These are phyloP conservation scores for Myotis yumanensis DNA, from an alignment of 2,113 vertebrate species.

Conservation along the genomic window DNA sequence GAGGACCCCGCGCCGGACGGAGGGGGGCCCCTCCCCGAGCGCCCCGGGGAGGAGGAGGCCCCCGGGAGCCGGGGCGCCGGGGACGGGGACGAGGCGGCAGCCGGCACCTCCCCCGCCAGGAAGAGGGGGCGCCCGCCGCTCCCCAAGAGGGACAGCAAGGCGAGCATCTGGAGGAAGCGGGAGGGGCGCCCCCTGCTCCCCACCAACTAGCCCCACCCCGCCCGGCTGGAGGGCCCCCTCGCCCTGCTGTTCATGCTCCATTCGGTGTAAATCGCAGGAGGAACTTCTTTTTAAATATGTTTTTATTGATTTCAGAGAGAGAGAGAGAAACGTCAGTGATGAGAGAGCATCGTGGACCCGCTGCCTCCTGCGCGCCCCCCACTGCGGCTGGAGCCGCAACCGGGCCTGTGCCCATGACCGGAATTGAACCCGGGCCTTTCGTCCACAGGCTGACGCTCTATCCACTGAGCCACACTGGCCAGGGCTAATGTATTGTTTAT, in stretches of 20 bases:
- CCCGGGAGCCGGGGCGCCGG: constrained; percentile 71
- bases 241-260: too few relatives aligned
- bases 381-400: too few relatives aligned
- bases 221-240: neutral
- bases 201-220: constrained; percentile 77
- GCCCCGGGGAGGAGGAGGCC: constrained; percentile 78
- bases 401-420: too few relatives aligned
- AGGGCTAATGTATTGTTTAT: too few relatives aligned
- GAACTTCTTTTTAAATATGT: constrained; percentile 40
- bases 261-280: constrained; percentile 50
- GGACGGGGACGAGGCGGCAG: neutral
- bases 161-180: constrained; percentile 86
- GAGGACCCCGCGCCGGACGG: constrained; percentile 91
- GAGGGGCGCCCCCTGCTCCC: constrained; percentile 86
- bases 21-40: constrained; percentile 75
- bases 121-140: constrained; percentile 79
- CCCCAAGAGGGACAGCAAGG: constrained; percentile 83
- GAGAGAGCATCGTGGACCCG: too few relatives aligned
- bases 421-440: too few relatives aligned
- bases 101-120: constrained; percentile 78
- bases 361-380: too few relatives aligned
- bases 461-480: too few relatives aligned
- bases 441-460: too few relatives aligned
- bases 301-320: too few relatives aligned
- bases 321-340: too few relatives aligned